These are phyloP conservation scores for Biston betularia DNA, from an alignment of 2,888 invertebrate species.

Conservation along the genomic window DNA sequence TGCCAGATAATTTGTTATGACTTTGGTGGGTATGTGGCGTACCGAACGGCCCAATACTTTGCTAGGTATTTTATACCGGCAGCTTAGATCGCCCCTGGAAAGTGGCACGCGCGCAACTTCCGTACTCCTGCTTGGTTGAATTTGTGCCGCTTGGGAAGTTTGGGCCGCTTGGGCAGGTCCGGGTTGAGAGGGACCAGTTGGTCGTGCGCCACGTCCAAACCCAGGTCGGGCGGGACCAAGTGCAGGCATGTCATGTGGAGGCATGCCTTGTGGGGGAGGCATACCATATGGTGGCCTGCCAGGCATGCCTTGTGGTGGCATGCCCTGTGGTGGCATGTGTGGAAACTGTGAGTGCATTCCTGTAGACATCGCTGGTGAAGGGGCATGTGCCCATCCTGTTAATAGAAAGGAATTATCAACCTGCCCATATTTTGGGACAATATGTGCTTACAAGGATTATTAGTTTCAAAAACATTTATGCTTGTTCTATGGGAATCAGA, in stretches of 20 bases:
- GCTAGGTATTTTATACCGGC: conserved; percentile 62
- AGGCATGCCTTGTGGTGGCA: no score
- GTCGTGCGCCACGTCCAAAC: background rate
- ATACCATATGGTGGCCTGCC: background rate
- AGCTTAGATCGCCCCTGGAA: conserved; percentile 37
- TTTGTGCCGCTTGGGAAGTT: background rate
- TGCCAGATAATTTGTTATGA: conserved; percentile 89
- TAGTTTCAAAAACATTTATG: no score
- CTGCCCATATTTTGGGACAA: no score
- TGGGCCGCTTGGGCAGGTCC: background rate
- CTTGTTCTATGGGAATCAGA: no score
- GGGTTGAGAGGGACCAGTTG: background rate
- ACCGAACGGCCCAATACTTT: conserved; percentile 71
- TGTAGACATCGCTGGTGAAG: no score
- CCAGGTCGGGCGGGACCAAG: background rate
- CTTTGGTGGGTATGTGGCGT: conserved; percentile 52
- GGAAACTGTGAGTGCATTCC: no score
- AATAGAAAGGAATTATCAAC: no score
- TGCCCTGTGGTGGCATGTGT: no score
- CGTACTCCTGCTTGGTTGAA: background rate
- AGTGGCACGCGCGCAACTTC: background rate
- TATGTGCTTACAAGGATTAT: no score
- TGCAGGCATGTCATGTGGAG: background rate
- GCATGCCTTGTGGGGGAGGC: background rate
- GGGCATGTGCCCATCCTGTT: no score